phyloP scores from a whole-genome alignment of 1,140 invertebrate genomes.

The Brachionus rotundiformis region DNA sequence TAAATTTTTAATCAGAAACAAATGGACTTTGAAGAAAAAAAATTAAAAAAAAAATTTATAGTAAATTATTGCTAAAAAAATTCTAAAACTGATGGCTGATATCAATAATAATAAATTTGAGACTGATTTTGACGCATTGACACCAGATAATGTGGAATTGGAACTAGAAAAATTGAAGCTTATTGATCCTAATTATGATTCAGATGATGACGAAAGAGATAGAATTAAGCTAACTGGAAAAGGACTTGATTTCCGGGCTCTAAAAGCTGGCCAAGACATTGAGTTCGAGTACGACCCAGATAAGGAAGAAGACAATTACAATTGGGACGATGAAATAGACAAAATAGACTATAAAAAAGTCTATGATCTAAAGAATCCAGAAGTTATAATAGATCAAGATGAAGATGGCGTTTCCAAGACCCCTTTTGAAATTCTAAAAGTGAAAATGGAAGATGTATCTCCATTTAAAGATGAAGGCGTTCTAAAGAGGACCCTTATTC shows the following conservation, averaged over 20 bases:
- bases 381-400: constrained; percentile 23
- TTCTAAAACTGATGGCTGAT: background rate
- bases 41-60: no score
- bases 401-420: constrained; percentile 6
- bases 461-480: constrained; percentile 29
- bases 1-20: background rate
- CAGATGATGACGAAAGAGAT: constrained; percentile 41
- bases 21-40: no score
- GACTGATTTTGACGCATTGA: constrained; percentile 20
- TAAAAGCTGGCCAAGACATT: constrained; percentile 37
- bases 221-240: constrained; percentile 34
- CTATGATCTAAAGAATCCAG: constrained; percentile 16
- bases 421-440: constrained; percentile 29
- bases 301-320: constrained; percentile 42
- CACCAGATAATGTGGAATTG: constrained; percentile 44
- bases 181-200: constrained; percentile 39
- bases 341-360: constrained; percentile 50
- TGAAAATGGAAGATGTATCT: constrained; percentile 46
- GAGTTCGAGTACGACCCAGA: constrained; percentile 34
- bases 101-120: background rate
- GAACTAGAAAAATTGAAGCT: constrained; percentile 31
- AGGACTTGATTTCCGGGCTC: constrained; percentile 36
- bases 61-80: no score
- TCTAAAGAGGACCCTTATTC: background rate
- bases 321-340: constrained; percentile 32